Conservation (phyloP, 2,888 invertebrate genomes). For the Pristionchus entomophagus region DNA sequence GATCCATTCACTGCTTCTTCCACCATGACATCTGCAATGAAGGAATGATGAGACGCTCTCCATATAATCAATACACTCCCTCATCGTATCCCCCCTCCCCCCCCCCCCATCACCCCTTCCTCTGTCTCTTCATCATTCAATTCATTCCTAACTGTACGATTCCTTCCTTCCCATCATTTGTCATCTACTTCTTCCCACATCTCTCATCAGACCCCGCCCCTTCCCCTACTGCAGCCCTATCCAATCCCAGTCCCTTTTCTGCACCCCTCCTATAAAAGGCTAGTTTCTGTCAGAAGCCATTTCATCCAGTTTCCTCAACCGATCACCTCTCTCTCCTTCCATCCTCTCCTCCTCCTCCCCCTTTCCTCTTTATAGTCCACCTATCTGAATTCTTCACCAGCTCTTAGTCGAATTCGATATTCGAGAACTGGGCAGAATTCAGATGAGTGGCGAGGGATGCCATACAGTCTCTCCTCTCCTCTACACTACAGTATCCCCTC, state of each 20-base stretch:
- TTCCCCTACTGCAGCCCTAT: background rate
- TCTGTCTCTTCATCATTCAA: background rate
- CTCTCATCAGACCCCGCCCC: background rate
- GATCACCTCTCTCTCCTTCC: background rate
- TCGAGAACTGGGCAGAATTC: conserved; percentile 31
- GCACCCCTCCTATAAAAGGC: background rate
- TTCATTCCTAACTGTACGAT: background rate
- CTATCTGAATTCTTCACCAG: conserved; percentile 34
- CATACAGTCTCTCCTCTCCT: background rate
- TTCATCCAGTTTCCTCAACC: background rate
- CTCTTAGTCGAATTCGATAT: background rate
- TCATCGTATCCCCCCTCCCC: background rate
- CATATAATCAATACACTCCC: background rate
- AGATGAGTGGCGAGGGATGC: conserved; percentile 21
- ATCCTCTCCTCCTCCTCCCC: background rate
- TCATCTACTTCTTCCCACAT: background rate
- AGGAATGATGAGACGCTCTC: too few species aligned
- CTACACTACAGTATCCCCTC: background rate
- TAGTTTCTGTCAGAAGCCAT: background rate
- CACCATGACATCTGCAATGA: conserved; percentile 48
- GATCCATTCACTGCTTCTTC: conserved; percentile 62
- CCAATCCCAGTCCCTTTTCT: background rate
- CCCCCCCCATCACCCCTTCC: background rate
- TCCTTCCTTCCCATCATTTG: background rate
- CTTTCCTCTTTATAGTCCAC: conserved; percentile 11